Conservation (phyloP, 2,797 vertebrate genomes). For the Euthynnus affinis region DNA sequence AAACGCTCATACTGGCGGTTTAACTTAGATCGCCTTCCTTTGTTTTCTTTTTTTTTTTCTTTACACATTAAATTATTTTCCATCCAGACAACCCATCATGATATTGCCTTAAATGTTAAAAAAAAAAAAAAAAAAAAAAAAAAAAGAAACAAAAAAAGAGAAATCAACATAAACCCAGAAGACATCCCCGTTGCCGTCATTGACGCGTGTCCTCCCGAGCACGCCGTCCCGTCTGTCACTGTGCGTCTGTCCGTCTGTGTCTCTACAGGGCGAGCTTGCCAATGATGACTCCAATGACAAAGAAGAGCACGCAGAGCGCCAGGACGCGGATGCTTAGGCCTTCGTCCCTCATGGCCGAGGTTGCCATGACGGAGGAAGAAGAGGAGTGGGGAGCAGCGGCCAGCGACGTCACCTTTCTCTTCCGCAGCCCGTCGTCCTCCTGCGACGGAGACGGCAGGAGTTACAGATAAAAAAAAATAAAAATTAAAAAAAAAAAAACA, state of each 20-base stretch:
- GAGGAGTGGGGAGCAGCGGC: constrained; percentile 81
- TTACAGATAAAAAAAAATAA: too few relatives aligned
- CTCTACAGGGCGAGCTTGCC: constrained; percentile 93
- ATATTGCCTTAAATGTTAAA: constrained; percentile 74
- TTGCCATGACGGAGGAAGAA: constrained; percentile 73
- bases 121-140: constrained; percentile 53
- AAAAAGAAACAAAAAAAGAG: constrained; percentile 54
- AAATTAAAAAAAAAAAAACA: too few relatives aligned
- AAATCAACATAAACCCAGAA: constrained; percentile 74
- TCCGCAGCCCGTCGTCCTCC: constrained; percentile 94
- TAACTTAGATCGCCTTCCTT: constrained; percentile 67
- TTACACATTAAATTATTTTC: constrained; percentile 70
- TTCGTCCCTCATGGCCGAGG: constrained; percentile 87
- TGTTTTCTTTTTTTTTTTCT: constrained; percentile 67
- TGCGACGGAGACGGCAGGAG: constrained; percentile 48
- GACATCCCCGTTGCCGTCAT: constrained; percentile 62
- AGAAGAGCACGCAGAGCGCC: constrained; percentile 93
- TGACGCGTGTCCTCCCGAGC: constrained; percentile 60
- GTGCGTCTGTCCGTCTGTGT: constrained; percentile 73
- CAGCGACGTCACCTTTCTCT: constrained; percentile 87
- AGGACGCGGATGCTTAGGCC: constrained; percentile 90
- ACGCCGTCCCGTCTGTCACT: constrained; percentile 54
- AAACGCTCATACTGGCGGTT: constrained; percentile 58
- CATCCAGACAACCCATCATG: constrained; percentile 64
- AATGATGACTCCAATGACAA: constrained; percentile 95